phyloP scores from a whole-genome alignment of 2,888 invertebrate genomes.

The Dexiosoma caninum region DNA sequence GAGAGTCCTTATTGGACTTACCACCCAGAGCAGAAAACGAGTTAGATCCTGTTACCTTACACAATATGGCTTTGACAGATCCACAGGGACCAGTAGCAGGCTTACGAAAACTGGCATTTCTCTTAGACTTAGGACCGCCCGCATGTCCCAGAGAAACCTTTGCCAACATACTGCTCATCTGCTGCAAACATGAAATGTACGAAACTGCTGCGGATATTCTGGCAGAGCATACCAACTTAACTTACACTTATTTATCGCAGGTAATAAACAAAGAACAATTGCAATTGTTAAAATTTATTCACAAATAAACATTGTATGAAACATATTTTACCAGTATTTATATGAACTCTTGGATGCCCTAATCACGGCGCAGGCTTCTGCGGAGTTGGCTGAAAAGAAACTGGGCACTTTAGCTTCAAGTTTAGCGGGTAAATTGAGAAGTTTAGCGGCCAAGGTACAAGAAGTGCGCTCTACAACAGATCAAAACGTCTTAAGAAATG shows the following conservation, averaged over 20 bases:
- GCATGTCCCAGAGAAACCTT: slow-evolving; percentile 97
- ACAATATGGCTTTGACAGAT: slow-evolving; percentile 95
- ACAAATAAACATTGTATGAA: neutral
- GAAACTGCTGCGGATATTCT: slow-evolving; percentile 98
- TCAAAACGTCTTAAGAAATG: slow-evolving; percentile 91
- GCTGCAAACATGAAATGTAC: slow-evolving; percentile 98
- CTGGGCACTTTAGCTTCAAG: slow-evolving; percentile 95
- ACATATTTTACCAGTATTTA: slow-evolving; percentile 81
- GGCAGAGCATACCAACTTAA: slow-evolving; percentile 97
- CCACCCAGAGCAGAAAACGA: slow-evolving; percentile 97
- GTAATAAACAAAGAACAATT: no score
- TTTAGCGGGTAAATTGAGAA: slow-evolving; percentile 92
- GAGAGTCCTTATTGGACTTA: slow-evolving; percentile 92
- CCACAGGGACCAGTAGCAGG: slow-evolving; percentile 95
- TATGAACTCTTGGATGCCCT: slow-evolving; percentile 97
- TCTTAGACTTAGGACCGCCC: slow-evolving; percentile 92
- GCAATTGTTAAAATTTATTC: neutral
- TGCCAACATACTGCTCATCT: slow-evolving; percentile 94
- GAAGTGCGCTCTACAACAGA: slow-evolving; percentile 93
- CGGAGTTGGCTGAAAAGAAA: slow-evolving; percentile 96
- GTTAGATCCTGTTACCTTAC: slow-evolving; percentile 97
- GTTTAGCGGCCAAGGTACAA: slow-evolving; percentile 95
- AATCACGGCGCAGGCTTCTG: slow-evolving; percentile 97
- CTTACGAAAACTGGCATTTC: slow-evolving; percentile 89
- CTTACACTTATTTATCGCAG: slow-evolving; percentile 94